These are phyloP conservation scores for Limnephilus rhombicus DNA, from an alignment of 2,888 invertebrate genomes.

Conservation along the genomic window DNA sequence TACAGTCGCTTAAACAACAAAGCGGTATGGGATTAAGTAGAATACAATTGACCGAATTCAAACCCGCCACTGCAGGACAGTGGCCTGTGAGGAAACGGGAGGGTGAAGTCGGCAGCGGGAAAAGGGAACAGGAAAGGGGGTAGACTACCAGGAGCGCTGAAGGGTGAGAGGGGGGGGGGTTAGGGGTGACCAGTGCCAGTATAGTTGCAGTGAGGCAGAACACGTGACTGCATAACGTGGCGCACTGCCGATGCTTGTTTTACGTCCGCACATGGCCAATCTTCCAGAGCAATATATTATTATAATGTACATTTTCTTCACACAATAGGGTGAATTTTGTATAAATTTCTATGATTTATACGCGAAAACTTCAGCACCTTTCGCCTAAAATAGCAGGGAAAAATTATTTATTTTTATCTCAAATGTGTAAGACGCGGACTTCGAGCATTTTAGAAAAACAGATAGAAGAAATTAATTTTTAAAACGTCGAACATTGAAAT, in stretches of 20 bases:
- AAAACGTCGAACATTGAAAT: no score
- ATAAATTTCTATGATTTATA: not conserved
- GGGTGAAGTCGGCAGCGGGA: not conserved
- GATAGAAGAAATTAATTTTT: not conserved
- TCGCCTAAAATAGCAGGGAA: not conserved
- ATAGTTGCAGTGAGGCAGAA: constrained; percentile 12
- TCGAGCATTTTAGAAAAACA: not conserved
- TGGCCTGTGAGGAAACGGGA: not conserved
- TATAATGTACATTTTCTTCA: not conserved
- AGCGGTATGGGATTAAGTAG: not conserved
- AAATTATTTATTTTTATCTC: not conserved
- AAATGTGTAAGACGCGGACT: not conserved
- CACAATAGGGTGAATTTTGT: not conserved
- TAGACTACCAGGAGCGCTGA: not conserved
- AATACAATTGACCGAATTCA: not conserved
- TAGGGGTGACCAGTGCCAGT: constrained; percentile 13
- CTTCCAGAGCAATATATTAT: not conserved
- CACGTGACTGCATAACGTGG: constrained; percentile 55
- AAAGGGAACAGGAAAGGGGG: constrained; percentile 12
- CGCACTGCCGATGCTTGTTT: constrained; percentile 54
- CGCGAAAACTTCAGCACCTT: not conserved
- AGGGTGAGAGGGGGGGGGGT: constrained; percentile 12
- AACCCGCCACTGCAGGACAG: not conserved
- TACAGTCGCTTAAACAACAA: not conserved
- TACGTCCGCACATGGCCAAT: not conserved